Conservation (phyloP, 2,113 vertebrate genomes). For the Sterna hirundo region DNA sequence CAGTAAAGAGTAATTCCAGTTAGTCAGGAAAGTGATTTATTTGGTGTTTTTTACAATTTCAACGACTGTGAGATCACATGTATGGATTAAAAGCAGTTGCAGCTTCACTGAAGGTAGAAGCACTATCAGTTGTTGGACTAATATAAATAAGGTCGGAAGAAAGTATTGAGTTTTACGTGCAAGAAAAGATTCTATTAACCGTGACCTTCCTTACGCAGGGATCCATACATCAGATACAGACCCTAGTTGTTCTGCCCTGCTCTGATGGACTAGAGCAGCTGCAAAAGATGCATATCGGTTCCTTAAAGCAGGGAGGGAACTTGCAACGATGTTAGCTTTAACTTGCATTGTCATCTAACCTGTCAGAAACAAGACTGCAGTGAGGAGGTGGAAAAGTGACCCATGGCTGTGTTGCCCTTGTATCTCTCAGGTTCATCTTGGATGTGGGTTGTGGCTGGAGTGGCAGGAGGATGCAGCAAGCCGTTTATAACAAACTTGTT, state of each 20-base stretch:
- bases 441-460: background rate
- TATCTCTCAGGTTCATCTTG: background rate
- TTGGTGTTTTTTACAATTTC: background rate
- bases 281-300: background rate
- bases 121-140: background rate
- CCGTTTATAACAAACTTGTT: background rate
- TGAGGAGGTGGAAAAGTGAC: background rate
- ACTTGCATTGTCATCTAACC: background rate
- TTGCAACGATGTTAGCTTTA: background rate
- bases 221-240: background rate
- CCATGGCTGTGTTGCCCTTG: background rate
- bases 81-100: background rate
- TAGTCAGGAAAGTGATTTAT: background rate
- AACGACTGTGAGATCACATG: background rate
- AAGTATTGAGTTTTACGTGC: background rate
- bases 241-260: background rate
- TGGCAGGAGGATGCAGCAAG: background rate
- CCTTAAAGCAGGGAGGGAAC: background rate
- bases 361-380: background rate
- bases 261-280: slow-evolving; percentile 13
- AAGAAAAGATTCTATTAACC: background rate
- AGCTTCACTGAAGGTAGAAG: background rate
- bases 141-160: background rate
- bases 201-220: background rate
- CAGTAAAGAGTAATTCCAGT: background rate